Evolutionary conservation across 2,797 vertebrate species (phyloP), one percentile per base, ranked within the genome.

Genomic region (Sebastes diaconus): DNA sequence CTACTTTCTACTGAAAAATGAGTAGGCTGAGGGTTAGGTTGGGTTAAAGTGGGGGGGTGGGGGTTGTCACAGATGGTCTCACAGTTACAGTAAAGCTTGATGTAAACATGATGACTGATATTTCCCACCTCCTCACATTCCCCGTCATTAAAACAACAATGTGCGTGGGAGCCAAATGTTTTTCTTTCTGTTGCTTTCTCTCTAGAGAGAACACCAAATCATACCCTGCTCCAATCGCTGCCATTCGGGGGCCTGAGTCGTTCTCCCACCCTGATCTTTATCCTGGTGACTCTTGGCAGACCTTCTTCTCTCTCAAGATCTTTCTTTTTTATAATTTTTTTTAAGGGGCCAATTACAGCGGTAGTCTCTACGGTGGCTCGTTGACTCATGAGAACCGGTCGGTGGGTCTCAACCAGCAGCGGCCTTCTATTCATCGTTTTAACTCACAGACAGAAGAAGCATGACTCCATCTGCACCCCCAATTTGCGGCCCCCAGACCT

Each of bases 181-280:
- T 80, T 82, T 79, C 80, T 89, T 87, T 90, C 86, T 90, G 80
- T 39, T 64, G 65, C 66, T 72, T 75, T 84, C 81, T 88, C 90
- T 84, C 90, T 46, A 6, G 83, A 83, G 89, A 87, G 32, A 61
- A 68, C 29, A 69, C 68, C 4, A 87, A 87, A 88, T 78, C 82
- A 30, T 72, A 42, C 73, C 71, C 81, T 34, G 30, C 73, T 85
- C 68, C 87, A 87, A 68, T 88, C 52, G 18, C 65, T 67, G 64
- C 84, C 81, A 81, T 68, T 50, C 11, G 81, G 83, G 83, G 80
- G 71, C 64, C 52, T 16, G 68, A 69, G 61, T 68, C 20, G 11
- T 54, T 85, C 81, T 71, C 85, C 90, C 92, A 68, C 90, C 92
- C 93, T 88, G 94, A 94, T 95, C 86, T 67, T 92, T 94, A 95